Percentiles rank a stretch among this genome's conserved stretches.
Conservation (phyloP, 2,113 vertebrate species). For the Cottus gobio region DNA sequence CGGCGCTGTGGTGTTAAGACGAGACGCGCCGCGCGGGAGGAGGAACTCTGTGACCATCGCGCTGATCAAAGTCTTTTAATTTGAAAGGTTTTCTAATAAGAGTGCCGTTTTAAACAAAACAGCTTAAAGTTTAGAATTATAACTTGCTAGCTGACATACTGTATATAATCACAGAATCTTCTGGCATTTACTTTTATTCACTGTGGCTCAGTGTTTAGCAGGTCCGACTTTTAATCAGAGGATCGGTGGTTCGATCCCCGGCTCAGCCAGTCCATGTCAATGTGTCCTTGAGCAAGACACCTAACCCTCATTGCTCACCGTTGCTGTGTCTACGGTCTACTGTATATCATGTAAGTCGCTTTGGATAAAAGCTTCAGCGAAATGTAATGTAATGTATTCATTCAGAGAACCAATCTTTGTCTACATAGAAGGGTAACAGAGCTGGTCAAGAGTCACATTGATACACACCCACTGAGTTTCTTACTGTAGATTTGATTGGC, state of each 20-base stretch:
- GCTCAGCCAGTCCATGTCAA: no score
- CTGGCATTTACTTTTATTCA: not conserved
- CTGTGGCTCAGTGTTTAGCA: no score
- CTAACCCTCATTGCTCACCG: no score
- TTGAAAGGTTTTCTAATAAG: not conserved
- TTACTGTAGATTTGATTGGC: not conserved
- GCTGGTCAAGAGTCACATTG: not conserved
- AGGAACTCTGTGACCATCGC: not conserved
- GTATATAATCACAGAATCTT: no score
- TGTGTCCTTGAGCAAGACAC: no score
- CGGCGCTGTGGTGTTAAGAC: slow-evolving; percentile 7
- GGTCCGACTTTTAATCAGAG: no score
- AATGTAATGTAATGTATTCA: no score
- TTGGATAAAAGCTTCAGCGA: no score
- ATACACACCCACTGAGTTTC: not conserved
- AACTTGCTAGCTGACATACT: not conserved
- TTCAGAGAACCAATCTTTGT: no score
- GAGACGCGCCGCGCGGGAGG: not conserved
- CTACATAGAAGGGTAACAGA: not conserved
- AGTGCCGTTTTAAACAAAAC: not conserved
- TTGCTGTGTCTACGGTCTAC: no score
- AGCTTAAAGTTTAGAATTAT: not conserved
- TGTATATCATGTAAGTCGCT: no score
- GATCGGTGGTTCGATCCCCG: no score
- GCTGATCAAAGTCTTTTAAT: not conserved